Evolutionary conservation across 1,140 invertebrate species (phyloP).

Genomic region (Penaeus vannamei): DNA sequence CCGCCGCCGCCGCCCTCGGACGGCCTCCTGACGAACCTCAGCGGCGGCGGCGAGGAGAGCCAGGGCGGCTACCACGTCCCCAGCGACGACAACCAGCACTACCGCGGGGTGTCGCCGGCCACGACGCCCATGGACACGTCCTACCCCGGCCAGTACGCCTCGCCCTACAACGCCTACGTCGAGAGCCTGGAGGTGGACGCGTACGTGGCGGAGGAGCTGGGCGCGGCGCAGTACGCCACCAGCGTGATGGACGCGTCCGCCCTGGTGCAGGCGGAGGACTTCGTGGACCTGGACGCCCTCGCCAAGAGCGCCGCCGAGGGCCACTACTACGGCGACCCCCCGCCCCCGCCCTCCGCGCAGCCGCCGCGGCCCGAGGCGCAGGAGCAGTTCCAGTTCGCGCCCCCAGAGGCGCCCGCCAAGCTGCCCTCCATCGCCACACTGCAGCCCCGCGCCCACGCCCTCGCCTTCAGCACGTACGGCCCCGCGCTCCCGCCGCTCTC

Average conservation of each 20-base stretch:
- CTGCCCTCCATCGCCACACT: constrained; percentile 55
- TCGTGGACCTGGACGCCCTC: constrained; percentile 73
- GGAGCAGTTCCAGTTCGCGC: constrained; percentile 41
- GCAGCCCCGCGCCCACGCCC: constrained; percentile 29
- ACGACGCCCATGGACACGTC: constrained; percentile 42
- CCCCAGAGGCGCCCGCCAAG: constrained; percentile 29
- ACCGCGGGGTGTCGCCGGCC: constrained; percentile 31
- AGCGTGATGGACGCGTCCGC: constrained; percentile 46
- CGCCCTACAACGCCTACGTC: constrained; percentile 55
- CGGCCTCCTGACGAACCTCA: constrained; percentile 2
- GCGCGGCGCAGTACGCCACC: constrained; percentile 36
- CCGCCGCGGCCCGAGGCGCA: not conserved
- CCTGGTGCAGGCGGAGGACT: constrained; percentile 71
- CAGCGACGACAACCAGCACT: constrained; percentile 42
- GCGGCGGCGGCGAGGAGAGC: constrained; percentile 41
- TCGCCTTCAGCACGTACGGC: constrained; percentile 47
- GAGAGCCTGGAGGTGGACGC: constrained; percentile 60
- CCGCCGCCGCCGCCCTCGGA: constrained; percentile 31
- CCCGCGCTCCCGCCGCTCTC: constrained; percentile 53
- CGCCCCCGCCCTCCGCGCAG: constrained; percentile 31
- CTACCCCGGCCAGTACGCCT: constrained; percentile 50
- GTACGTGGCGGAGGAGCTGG: constrained; percentile 58
- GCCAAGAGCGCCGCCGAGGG: constrained; percentile 73
- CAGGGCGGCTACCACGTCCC: constrained; percentile 51
- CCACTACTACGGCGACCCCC: constrained; percentile 69